phyloP scores from a whole-genome alignment of 2,797 vertebrate species.

The Molossus alvarezi region DNA sequence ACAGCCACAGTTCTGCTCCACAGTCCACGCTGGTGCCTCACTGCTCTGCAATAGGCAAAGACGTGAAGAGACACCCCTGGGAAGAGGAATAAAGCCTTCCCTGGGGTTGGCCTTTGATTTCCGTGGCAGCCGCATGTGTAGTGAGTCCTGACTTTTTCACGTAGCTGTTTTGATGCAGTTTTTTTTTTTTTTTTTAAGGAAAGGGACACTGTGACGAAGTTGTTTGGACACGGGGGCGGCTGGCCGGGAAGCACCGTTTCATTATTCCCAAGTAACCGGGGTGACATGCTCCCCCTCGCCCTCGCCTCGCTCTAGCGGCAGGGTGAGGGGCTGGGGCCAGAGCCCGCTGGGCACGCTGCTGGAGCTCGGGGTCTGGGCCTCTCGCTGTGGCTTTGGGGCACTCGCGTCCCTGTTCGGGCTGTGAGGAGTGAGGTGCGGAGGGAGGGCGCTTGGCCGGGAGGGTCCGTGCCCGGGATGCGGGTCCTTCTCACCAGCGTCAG shows the following conservation, averaged over 20 bases:
- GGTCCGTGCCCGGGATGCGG: rapidly evolving
- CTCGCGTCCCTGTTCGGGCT: neutral
- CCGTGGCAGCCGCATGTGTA: neutral
- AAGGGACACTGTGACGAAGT: neutral
- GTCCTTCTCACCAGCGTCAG: neutral
- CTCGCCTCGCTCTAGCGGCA: neutral
- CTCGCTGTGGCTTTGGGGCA: neutral
- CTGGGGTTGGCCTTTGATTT: neutral
- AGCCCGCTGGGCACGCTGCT: rapidly evolving
- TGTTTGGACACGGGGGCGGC: neutral
- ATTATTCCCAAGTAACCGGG: neutral
- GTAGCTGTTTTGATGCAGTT: neutral
- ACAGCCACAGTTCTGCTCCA: no score
- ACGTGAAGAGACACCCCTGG: neutral
- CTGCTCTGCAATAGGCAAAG: neutral
- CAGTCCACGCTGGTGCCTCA: neutral
- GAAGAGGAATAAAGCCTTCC: neutral
- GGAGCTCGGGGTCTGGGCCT: neutral
- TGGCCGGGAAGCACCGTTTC: neutral
- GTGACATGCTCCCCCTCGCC: rapidly evolving
- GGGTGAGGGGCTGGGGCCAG: no score
- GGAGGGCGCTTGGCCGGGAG: rapidly evolving
- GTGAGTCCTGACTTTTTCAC: neutral
- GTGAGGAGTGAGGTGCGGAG: neutral
- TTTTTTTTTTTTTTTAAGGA: neutral